These are phyloP conservation scores for Dusona sp. DNA, from an alignment of 2,888 invertebrate genomes.

Conservation along the genomic window DNA sequence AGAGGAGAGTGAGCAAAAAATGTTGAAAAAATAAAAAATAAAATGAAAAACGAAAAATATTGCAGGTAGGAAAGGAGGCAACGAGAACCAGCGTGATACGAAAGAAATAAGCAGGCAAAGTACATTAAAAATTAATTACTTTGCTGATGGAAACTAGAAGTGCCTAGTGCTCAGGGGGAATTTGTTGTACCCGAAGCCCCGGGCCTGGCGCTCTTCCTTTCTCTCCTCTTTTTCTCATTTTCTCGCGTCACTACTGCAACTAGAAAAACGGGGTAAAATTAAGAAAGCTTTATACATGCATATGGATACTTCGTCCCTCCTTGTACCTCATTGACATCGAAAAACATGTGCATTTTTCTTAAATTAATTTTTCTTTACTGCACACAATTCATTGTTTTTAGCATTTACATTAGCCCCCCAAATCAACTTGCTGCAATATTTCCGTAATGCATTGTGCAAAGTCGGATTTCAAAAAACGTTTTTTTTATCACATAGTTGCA, in stretches of 20 bases:
- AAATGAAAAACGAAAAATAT: constrained; percentile 58
- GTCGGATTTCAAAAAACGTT: not conserved
- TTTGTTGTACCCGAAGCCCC: constrained; percentile 63
- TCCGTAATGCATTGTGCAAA: no score
- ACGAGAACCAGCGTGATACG: constrained; percentile 82
- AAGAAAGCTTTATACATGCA: not conserved
- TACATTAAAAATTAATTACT: constrained; percentile 85
- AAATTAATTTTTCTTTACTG: not conserved
- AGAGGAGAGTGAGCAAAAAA: constrained; percentile 33
- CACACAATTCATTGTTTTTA: not conserved
- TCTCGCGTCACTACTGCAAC: not conserved
- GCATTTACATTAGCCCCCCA: not conserved
- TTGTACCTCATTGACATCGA: not conserved
- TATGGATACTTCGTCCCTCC: not conserved
- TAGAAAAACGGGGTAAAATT: not conserved
- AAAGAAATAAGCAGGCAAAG: constrained; percentile 85
- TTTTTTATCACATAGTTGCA: not conserved
- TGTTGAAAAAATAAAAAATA: constrained; percentile 48
- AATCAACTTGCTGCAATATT: no score
- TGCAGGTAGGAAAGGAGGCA: constrained; percentile 70
- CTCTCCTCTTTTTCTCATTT: constrained; percentile 5
- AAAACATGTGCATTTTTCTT: not conserved
- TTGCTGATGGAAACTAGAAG: constrained; percentile 84
- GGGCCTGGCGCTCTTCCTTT: constrained; percentile 20
- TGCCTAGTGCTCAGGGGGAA: constrained; percentile 77